Base-by-base conservation (phyloP, 2,888 invertebrate species). In the Ferdinandea cuprea region DNA sequence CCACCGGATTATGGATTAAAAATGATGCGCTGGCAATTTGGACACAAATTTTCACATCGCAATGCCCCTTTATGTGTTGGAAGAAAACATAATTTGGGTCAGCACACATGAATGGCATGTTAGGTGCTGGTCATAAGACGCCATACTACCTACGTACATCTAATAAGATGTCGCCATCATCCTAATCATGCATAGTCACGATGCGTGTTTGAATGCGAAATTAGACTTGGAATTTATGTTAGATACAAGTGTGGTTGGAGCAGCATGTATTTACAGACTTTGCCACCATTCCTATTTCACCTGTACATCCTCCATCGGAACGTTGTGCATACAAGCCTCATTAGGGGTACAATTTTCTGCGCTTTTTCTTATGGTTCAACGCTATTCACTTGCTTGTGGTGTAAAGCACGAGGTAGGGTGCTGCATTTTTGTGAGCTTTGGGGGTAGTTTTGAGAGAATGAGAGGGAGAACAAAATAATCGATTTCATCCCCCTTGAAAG, bases 201-300 rank as follows among this genome's bases (percentile, higher is more conserved):
- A 63, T 63, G 66, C 48, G 52, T 69, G 52, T 68, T 42, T 74
- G 74, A 50, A 58, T 71, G 40, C 52, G 21, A 59, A 76, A 69
- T 74, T 35, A 58, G 63, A 35, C 66, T 66, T 32, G 40, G 40
- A 63, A 80, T 73, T 73, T 73, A n/a, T n/a, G 74, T 74, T 80
- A 74, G 74, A 65, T 63, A 50, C 19, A 61, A 30, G 69, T 48
- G 58, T 21, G 54, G 30, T 17, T 54, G 61, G 40, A 46, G 44
- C 46, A 54, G 63, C 42, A 44, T 48, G 37, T 37, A 11, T 19
- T 11, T 35, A 15, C 17, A 35, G 17, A 30, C 17, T 19, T 30
- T 52, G 9, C 25, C 15, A 3, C 7, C 17, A 30, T 9, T 11
- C 37, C 21, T 28, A 9, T 37, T 13, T 7, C 40, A 40, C 8